phyloP scores from a whole-genome alignment of 1,140 invertebrate species.

The Caenorhabditis remanei region DNA sequence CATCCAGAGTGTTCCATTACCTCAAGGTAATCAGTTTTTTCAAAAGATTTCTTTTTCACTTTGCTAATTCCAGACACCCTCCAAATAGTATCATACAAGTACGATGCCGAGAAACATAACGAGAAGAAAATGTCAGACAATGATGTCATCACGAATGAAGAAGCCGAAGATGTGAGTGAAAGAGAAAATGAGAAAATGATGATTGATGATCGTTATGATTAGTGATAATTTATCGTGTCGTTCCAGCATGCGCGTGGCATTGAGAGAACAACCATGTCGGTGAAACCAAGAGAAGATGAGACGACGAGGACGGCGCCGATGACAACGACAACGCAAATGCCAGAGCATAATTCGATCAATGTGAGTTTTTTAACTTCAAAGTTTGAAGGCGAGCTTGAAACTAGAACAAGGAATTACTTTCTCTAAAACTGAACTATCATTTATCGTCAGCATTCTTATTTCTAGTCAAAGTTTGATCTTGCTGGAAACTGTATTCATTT shows the following conservation, averaged over 20 bases:
- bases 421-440: too few relatives aligned
- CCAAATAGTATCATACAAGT: slow-evolving; percentile 32
- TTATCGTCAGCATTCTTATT: too few relatives aligned
- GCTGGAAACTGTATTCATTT: too few relatives aligned
- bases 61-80: neutral
- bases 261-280: slow-evolving; percentile 47
- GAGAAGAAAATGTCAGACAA: slow-evolving; percentile 48
- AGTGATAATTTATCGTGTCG: neutral
- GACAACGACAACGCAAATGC: slow-evolving; percentile 21
- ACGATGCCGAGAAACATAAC: slow-evolving; percentile 35
- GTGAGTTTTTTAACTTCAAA: slow-evolving; percentile 24
- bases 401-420: too few relatives aligned
- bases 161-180: slow-evolving; percentile 39
- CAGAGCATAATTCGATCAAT: slow-evolving; percentile 45
- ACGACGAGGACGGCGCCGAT: neutral
- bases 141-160: slow-evolving; percentile 38
- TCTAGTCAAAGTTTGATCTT: too few relatives aligned
- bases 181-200: neutral
- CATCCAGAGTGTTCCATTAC: slow-evolving; percentile 30
- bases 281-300: slow-evolving; percentile 41
- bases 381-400: neutral
- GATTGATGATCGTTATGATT: neutral
- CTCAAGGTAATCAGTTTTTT: slow-evolving; percentile 3
- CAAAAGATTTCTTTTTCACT: neutral
- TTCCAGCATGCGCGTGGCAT: slow-evolving; percentile 43